A percentile compares a stretch with the other conserved stretches of the same genome.
These are phyloP conservation scores for Drosophila insularis DNA, from an alignment of 1,140 invertebrate genomes.

Conservation along the genomic window DNA sequence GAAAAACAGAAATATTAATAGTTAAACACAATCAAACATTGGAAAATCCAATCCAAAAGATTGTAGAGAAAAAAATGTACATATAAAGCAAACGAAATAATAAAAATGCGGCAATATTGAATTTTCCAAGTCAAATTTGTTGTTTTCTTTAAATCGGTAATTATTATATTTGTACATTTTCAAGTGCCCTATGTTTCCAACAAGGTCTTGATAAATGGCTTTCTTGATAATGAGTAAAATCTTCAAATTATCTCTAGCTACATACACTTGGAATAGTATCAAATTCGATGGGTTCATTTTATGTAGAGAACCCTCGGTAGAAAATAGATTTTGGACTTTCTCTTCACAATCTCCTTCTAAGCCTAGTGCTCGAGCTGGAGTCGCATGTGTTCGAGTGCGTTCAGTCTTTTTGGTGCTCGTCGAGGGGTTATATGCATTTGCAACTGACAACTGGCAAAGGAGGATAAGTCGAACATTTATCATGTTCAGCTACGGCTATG, in stretches of 20 bases:
- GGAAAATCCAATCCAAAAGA: too few species aligned
- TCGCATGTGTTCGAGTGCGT: slow-evolving; percentile 17
- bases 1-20: too few species aligned
- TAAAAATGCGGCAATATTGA: too few species aligned
- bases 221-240: neutral
- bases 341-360: slow-evolving; percentile 11
- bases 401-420: slow-evolving; percentile 20
- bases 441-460: slow-evolving; percentile 67
- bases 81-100: too few species aligned
- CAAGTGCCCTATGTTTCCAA: neutral
- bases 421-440: slow-evolving; percentile 53
- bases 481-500: slow-evolving; percentile 58
- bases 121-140: neutral
- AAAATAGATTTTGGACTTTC: neutral
- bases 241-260: neutral
- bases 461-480: slow-evolving; percentile 72
- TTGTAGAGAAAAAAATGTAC: too few species aligned
- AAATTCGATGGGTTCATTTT: neutral
- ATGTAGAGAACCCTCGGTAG: neutral
- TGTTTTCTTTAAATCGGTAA: neutral
- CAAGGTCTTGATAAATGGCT: neutral
- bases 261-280: neutral
- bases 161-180: neutral
- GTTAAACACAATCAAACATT: too few species aligned
- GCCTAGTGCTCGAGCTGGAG: slow-evolving; percentile 25